These are phyloP conservation scores for Anhinga anhinga DNA, from an alignment of 2,113 vertebrate genomes.

Conservation along the genomic window DNA sequence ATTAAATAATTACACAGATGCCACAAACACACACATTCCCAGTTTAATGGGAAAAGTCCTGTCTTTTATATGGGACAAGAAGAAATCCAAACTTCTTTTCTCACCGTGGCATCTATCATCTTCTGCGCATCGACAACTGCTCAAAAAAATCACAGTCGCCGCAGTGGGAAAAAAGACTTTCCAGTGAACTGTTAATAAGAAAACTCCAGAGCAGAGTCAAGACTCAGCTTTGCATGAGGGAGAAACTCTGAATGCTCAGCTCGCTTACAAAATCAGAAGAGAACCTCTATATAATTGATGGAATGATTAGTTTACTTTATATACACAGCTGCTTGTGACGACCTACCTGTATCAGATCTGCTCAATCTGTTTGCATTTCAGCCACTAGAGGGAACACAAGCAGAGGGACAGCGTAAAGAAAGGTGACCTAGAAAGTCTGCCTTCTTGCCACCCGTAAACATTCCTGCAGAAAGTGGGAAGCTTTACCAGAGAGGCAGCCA, in stretches of 20 bases:
- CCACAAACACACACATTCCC: not conserved
- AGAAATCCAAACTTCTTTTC: conserved; percentile 8
- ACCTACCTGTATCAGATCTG: not conserved
- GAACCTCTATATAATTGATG: not conserved
- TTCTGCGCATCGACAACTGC: not conserved
- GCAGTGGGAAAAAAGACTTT: not conserved
- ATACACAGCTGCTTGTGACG: not conserved
- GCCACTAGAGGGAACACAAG: not conserved
- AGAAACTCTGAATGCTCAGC: not conserved
- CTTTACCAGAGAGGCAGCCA: not conserved
- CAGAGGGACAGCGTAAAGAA: not conserved
- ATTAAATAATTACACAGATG: not conserved
- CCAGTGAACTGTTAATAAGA: not conserved
- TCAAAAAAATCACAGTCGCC: not conserved
- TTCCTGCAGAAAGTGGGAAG: not conserved
- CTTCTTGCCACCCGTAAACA: not conserved
- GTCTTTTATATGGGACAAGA: not conserved
- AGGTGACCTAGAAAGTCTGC: not conserved
- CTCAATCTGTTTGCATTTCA: not conserved
- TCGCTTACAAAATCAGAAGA: not conserved
- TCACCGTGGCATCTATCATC: not conserved
- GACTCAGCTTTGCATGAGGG: not conserved
- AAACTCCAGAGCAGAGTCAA: not conserved
- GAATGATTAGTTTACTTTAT: not conserved
- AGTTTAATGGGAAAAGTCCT: not conserved